phyloP scores from a whole-genome alignment of 2,113 vertebrate species.

The Rissa tridactyla region DNA sequence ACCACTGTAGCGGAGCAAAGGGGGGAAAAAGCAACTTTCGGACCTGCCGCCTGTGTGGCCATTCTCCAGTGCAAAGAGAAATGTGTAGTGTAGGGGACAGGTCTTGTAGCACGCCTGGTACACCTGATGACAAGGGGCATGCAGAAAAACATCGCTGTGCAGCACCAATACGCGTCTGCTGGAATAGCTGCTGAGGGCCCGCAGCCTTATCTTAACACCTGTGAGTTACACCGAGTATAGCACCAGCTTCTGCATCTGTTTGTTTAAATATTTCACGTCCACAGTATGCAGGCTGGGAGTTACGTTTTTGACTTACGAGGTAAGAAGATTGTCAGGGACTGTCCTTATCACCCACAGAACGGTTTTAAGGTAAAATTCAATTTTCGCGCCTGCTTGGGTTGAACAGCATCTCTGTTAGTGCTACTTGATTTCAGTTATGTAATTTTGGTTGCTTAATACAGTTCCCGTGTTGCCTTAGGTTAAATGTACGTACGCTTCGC shows the following conservation, averaged over 20 bases:
- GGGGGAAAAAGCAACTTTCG: fast-evolving
- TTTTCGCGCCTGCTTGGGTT: not conserved
- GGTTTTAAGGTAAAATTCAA: not conserved
- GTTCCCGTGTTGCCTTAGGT: not conserved
- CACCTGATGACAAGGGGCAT: not conserved
- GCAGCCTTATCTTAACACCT: not conserved
- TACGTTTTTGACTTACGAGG: not conserved
- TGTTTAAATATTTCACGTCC: not conserved
- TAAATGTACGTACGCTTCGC: not conserved
- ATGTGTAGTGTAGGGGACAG: not conserved
- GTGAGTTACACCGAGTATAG: fast-evolving
- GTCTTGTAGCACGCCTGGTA: no score
- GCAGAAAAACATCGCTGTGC: not conserved
- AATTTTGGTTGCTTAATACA: not conserved
- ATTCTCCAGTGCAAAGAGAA: not conserved
- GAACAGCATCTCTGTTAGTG: not conserved
- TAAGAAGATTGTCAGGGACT: not conserved
- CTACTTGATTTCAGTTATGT: not conserved
- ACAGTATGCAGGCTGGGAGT: not conserved
- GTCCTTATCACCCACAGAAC: not conserved
- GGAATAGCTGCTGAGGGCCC: not conserved
- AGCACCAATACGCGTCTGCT: not conserved
- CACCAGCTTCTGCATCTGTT: not conserved
- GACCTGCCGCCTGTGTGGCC: not conserved
- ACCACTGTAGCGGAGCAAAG: not conserved